A percentile compares a stretch with the other conserved stretches of the same genome.
Evolutionary conservation across 1,140 invertebrate genomes (phyloP).

Genomic region (Caenorhabditis brenneri): DNA sequence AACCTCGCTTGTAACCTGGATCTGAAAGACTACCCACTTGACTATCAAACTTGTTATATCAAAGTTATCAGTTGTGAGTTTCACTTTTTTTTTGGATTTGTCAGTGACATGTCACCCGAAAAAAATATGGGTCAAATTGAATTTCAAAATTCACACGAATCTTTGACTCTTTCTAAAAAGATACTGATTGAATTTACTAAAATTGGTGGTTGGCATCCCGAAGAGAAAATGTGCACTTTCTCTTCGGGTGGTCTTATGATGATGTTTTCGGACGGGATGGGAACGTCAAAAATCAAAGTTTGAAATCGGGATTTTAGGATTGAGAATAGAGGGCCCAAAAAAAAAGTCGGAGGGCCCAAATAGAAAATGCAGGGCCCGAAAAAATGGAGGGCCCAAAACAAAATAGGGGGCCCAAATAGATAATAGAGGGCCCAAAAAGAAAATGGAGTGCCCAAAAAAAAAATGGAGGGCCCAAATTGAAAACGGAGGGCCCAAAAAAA

Average conservation of each 20-base stretch:
- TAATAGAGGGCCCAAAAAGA: no score
- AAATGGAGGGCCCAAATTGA: no score
- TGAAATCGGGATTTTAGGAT: no score
- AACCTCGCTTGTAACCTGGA: slow-evolving; percentile 93
- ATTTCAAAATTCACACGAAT: slow-evolving; percentile 7
- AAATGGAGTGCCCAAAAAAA: no score
- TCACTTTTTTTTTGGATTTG: not conserved
- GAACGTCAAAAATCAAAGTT: not conserved
- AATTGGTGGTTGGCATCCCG: no score
- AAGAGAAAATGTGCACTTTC: not conserved
- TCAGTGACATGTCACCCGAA: not conserved
- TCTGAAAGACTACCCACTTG: slow-evolving; percentile 88
- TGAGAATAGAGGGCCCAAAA: not conserved
- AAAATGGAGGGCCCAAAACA: no score
- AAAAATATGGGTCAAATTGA: slow-evolving; percentile 8
- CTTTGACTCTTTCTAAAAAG: no score
- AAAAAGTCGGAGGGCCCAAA: no score
- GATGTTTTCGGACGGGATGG: not conserved
- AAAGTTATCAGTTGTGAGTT: slow-evolving; percentile 93
- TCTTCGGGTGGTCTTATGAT: not conserved
- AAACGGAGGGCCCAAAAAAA: no score
- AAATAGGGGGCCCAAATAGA: no score
- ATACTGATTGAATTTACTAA: no score
- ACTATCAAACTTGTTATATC: slow-evolving; percentile 87
- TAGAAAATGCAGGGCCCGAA: no score